A percentile compares a stretch with the other conserved stretches of the same genome.
Conservation (phyloP, 2,797 vertebrate species). For the Acipenser ruthenus region DNA sequence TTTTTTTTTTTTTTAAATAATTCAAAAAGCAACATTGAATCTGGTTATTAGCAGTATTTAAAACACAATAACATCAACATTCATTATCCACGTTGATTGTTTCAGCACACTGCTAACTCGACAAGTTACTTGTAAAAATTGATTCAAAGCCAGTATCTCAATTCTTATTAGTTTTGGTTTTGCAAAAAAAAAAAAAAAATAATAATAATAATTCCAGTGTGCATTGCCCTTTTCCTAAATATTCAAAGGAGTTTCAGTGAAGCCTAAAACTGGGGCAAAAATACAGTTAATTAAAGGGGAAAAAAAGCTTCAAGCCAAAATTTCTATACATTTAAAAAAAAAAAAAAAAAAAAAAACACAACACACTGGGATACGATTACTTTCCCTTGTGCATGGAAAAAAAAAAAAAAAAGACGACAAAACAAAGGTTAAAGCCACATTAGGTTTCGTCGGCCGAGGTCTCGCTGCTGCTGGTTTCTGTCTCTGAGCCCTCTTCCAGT, state of each 20-base stretch:
- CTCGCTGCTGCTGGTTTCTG: constrained; percentile 92
- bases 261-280: constrained; percentile 63
- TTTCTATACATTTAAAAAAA: constrained; percentile 58
- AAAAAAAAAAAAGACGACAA: neutral
- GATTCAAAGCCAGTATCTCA: constrained; percentile 59
- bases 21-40: constrained; percentile 30
- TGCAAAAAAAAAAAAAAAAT: constrained; percentile 32
- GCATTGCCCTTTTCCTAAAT: constrained; percentile 64
- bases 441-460: constrained; percentile 84
- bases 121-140: constrained; percentile 28
- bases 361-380: constrained; percentile 76
- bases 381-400: constrained; percentile 89
- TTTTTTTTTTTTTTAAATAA: constrained; percentile 19
- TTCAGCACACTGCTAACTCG: constrained; percentile 35
- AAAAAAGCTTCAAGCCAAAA: constrained; percentile 36
- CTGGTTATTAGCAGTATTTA: constrained; percentile 38
- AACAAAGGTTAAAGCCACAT: constrained; percentile 54
- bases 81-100: constrained; percentile 35
- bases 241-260: constrained; percentile 78
- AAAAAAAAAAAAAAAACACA: constrained; percentile 25
- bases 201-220: constrained; percentile 49
- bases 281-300: constrained; percentile 22
- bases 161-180: constrained; percentile 60
- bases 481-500: constrained; percentile 82
- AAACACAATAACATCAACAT: constrained; percentile 32